Base-by-base conservation (phyloP, 1,140 invertebrate genomes). In the Leptoteleia sp. region DNA sequence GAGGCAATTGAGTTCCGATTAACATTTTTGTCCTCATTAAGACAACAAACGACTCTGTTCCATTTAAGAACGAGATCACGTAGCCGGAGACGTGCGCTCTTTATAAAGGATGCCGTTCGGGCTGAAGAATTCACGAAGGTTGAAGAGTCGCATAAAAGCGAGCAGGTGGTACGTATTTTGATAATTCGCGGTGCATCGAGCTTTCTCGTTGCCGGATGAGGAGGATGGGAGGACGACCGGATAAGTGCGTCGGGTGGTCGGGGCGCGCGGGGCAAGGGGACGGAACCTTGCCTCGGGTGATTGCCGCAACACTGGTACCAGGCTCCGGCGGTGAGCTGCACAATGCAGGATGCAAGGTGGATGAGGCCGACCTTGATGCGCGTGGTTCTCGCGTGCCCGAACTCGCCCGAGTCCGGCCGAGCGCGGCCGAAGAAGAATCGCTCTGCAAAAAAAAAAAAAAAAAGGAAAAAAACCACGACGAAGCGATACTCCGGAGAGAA, bases 341-440 rank as follows among this genome's bases (percentile, higher is more conserved):
- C 64, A 80, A 70, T 65, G 52, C 68, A 50, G 65, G 50, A 72
- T 84, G 76, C 83, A 84, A 88, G 86, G 87, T 88, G 71, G 83
- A 89, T 84, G 84, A 81, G 80, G 84, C 76, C 87, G 88, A 88
- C 88, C 88, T 90, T 89, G 88, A 85, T 89, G 84, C 88, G 88
- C 88, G 88, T 90, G 88, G 87, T 85, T 88, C 87, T 89, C 88
- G 88, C 88, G 88, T 90, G 88, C 88, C 88, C 88, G 88, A 89
- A 65, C 9, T n/a, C 17, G 11, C 7, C 81, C 88, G 88, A 89
- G 17, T 16, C 3, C 1, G 9, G 15, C 43, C 87, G 88, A 82
- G 64, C n/a, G 13, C 16, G 29, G 15, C 55, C 87, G 88, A 89
- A 78, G 61, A 19, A 15, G 57, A 12, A 33, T 61, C 57, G 31